Base-by-base conservation (phyloP, 2,113 vertebrate genomes). In the Pitta sordida region DNA sequence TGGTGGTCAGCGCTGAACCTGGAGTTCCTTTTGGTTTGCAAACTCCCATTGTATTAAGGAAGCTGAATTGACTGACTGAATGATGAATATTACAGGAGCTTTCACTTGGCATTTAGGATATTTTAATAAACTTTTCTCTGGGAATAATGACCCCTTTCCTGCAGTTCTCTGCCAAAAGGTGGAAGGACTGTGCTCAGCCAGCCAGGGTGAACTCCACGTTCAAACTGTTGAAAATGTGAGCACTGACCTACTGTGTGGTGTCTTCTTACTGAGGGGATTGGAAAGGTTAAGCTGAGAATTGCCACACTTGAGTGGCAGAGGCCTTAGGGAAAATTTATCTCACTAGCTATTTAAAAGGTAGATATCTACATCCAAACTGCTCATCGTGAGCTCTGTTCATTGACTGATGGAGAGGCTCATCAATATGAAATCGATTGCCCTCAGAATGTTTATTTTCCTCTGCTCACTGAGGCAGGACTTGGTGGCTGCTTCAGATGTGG, bases 201-300 rank as follows among this genome's bases (percentile, higher is more conserved):
- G 8, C 32, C 48, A 64, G 23, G 2, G 27, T 36, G 46, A 82
- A 34, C 18, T 79, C 83, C 51, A 13, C 1, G 0, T 36, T 27
- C 75, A 34, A 23, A 16, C 27, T 77, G 15, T 17, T 30, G 39
- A 37, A 46, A 81, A 83, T 20, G 46, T 27, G 63, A 43, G 15
- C 36, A 22, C 39, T 48, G 36, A 53, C 26, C 78, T 63, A 10
- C 41, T 37, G 24, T 24, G 63, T 8, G 10, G 18, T 11, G 41
- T 74, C 34, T 16, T 74, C 48, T 82, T 4, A 16, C 26, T 23
- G 26, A 55, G 26, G 6, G 12, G 78, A 86, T 37, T 74, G 44
- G 32, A 69, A 89, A 93, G 74, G 74, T 91, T 43, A 59, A 32
- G 22, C 43, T 94, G 51, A 63, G 60, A 55, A 67, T 81, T 46